Base-by-base conservation (phyloP, 2,888 invertebrate genomes). In the Acanthoscelides obtectus region DNA sequence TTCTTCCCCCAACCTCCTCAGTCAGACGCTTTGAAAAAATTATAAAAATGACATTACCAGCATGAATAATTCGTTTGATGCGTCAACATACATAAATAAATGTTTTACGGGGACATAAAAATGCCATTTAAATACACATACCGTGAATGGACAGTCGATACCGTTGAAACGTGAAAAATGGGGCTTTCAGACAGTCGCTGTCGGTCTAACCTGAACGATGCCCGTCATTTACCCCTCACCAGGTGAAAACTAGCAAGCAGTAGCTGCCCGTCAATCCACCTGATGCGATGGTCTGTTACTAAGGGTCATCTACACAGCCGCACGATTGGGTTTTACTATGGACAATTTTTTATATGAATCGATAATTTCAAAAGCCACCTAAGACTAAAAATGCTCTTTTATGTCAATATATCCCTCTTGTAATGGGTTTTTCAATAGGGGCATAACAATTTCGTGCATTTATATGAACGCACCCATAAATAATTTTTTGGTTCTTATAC, bases 221-320 rank as follows among this genome's bases (percentile, higher is more conserved):
- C 72, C 75, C 74, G 76, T 76, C 78, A 79, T 79, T 79, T 79
- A 78, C 78, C 78, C 78, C 79, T 76, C 76, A 76, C 76, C 74
- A 78, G 74, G 77, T 77, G 78, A 72, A 74, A 75, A 74, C 45
- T 45, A 76, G 73, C 69, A 70, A 68, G 69, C 67, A 72, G 45
- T 45, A 45, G 45, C 45, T 12, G 1, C 12, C 45, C 45, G 3
- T 45, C 45, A 45, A 3, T 45, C 17, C 45, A 45, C 66, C 71
- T 70, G 69, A 73, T 69, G 73, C 72, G 74, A 74, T 72, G 69
- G 71, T 72, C 72, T 72, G 71, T 69, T 72, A 69, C 72, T 69
- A 27, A 20, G 5, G 45, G 17, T 45, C 45, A 45, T 6, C 25
- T 45, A 45, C 45, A 45, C 12, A 45, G 45, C 17, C 45, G 45